Evolutionary conservation across 2,888 invertebrate species (phyloP), one percentile per base, ranked within the genome.

Genomic region (Serrognathus titanus): DNA sequence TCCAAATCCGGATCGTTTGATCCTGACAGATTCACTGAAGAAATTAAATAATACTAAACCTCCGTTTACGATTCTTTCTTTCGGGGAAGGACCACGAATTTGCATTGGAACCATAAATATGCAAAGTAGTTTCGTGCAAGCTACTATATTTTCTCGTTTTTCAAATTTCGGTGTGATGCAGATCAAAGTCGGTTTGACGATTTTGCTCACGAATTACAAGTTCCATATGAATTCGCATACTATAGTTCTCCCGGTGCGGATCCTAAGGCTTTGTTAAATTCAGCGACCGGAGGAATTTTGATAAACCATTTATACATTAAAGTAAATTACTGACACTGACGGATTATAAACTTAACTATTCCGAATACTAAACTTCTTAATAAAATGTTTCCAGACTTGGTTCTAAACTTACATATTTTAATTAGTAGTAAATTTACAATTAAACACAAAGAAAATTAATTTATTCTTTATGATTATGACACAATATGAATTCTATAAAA

Each of bases 1-100:
- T 66, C 81, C 82, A 0, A 73, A 83, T 36, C 85, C 85, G 0
- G 79, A 81, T 64, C 62, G 31, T 85, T 85, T 66, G 76, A 82
- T 67, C 85, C 85, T 0, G 81, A 84, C 55, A 74, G 85, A 61
- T 85, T 84, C 68, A 75, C 72, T 43, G 79, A 80, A 12, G 77
- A 78, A 57, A 79, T 78, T 51, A 78, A 74, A 60, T n/a, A 69
- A 69, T n/a, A 72, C 74, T 55, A 75, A 79, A 13, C 75, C 75
- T 60, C 78, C 79, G 24, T 79, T 77, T 59, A 76, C 79, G 5
- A 82, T 78, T 69, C 72, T 83, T 53, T 81, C 83, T 1, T 83
- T 83, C 64, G 83, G 83, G 10, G 80, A 81, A 60, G 83, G 83
- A 1, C 83, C 83, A 9, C 74, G 83, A 55, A 78, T 76, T 60